Conservation (phyloP, 1,140 invertebrate genomes). For the Pollicipes pollicipes region DNA sequence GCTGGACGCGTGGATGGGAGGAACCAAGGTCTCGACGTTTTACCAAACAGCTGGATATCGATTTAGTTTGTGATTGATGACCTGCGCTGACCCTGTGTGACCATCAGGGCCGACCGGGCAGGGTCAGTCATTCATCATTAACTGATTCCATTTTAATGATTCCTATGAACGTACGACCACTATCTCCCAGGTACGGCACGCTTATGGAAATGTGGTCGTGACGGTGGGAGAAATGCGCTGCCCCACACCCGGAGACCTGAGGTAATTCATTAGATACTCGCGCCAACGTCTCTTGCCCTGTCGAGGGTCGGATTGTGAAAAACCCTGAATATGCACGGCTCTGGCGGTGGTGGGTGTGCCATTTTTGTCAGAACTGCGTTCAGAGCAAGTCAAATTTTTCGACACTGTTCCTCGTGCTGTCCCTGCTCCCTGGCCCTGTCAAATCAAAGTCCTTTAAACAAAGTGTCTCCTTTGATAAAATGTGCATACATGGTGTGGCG, state of each 20-base stretch:
- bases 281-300: background rate
- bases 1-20: background rate
- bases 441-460: no score
- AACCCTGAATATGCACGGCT: background rate
- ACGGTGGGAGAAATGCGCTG: background rate
- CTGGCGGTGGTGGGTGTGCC: background rate
- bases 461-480: no score
- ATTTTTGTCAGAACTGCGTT: no score
- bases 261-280: background rate
- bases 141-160: background rate
- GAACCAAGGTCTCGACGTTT: background rate
- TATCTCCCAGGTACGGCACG: background rate
- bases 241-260: background rate
- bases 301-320: background rate
- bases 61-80: background rate
- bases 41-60: background rate
- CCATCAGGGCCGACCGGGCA: background rate
- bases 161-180: background rate
- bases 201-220: background rate
- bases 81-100: background rate
- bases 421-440: no score
- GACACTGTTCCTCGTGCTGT: no score
- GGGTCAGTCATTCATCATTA: background rate
- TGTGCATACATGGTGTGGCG: no score
- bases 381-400: no score